Evolutionary conservation across 1,140 invertebrate genomes (phyloP), one percentile per base, ranked within the genome.

Genomic region (Vollenhovia emeryi): DNA sequence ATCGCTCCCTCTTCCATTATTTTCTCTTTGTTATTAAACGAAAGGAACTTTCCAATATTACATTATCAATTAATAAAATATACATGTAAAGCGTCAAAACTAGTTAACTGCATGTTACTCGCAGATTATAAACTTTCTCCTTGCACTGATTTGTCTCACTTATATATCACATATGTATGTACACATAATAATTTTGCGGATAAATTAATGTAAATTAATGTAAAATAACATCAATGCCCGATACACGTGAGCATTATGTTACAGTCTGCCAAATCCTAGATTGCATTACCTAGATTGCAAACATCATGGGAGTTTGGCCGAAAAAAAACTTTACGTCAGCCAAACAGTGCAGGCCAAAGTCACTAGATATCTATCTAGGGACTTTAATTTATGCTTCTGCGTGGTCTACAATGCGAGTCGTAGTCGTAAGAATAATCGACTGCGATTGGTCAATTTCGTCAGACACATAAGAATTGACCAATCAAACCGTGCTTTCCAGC

Each of bases 1-100:
- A 98, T 96, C 88, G 96, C 95, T 30, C 97, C 97, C 92, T 98
- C 97, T 93, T 98, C 98, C 98, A 98, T 98, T 92, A 94, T 95
- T 89, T 87, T 64, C 18, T n/a, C 27, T 71, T 64, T 66, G 55
- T 78, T n/a, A n/a, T n/a, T n/a, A n/a, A 79, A 3, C 18, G 21
- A 50, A 55, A n/a, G 6, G 5, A 80, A 21, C 11, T 55, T 80
- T 40, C 8, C 18, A 43, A 55, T 69, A 52, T 69, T 79, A 80
- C 62, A 68, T 79, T 71, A 11, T 71, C 3, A 21, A 43, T n/a
- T 6, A 57, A 36, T 21, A 71, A 57, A 59, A 21, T 15, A 57
- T 5, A 11, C 1, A 3, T 73, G 18, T 73, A 33, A 69, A 3
- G 3, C 9, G 21, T 30, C 24, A 71, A 57, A 13, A 55, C 3